Percentiles rank a stretch among this genome's conserved stretches.
phyloP scores from a whole-genome alignment of 2,888 invertebrate genomes.

The Hoplodrina ambigua region DNA sequence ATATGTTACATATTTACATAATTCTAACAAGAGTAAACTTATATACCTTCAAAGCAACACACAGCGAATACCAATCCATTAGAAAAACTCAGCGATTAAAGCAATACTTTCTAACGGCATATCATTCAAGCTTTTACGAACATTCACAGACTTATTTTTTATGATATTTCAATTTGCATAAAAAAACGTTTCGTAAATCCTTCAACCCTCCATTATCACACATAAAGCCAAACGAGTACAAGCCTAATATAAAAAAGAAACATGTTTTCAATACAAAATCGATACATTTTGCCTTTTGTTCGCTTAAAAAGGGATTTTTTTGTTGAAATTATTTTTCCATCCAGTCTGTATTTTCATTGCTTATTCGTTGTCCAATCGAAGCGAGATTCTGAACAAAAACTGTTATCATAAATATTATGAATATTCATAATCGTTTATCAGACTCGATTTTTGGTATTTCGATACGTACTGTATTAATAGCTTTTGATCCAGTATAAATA shows the following conservation, averaged over 20 bases:
- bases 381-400: constrained; percentile 16
- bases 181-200: constrained; percentile 16
- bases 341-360: constrained; percentile 28
- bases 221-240: constrained; percentile 20
- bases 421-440: constrained; percentile 47
- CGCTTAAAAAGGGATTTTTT: constrained; percentile 1
- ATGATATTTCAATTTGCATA: constrained; percentile 9
- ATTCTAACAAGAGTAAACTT: no score
- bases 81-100: not conserved
- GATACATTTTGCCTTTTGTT: constrained; percentile 29
- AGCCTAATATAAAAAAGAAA: constrained; percentile 10
- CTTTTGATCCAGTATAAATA: constrained; percentile 33
- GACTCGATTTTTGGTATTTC: constrained; percentile 16
- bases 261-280: constrained; percentile 22
- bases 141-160: not conserved
- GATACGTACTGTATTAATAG: constrained; percentile 18
- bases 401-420: constrained; percentile 37
- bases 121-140: not conserved
- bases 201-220: constrained; percentile 17
- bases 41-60: no score
- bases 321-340: constrained; percentile 11
- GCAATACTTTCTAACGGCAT: not conserved
- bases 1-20: no score
- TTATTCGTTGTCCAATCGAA: constrained; percentile 15
- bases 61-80: not conserved